Base-by-base conservation (phyloP, 2,888 invertebrate genomes). In the Spodoptera littoralis region DNA sequence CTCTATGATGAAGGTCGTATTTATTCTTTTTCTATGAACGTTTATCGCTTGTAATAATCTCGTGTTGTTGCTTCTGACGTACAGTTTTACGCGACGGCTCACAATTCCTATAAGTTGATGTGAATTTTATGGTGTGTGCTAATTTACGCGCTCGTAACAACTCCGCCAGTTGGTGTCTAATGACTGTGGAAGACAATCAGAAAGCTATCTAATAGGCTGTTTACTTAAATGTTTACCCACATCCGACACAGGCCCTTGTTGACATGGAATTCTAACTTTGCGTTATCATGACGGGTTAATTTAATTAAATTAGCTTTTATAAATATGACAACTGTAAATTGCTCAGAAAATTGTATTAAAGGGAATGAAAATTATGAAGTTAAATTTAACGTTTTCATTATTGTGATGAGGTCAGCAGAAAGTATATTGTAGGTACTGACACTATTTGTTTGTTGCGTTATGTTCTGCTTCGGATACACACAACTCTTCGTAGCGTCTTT, bases 31-130 rank as follows among this genome's bases (percentile, higher is more conserved):
- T 60, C 63, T 60, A 66, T 58, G 61, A 60, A 60, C 45, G 47
- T 77, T 71, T 69, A 72, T 66, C 58, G 58, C 56, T 8, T 55
- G 70, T 69, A 79, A 83, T 87, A 82, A 84, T 84, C 71, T 73
- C 52, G 58, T 80, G 81, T 82, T 81, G 76, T 84, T 80, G 84
- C 61, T 77, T 73, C 73, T 83, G 80, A 82, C 83, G 81, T 82
- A 74, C 59, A 72, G 48, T 67, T 77, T 69, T 67, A 75, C 61
- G 67, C 49, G 73, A 74, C 78, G 76, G 77, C 80, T 77, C 61
- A 73, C 77, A 79, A 76, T 79, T 76, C 59, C 70, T 75, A 73
- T 73, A 77, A 78, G 11, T 82, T 73, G 75, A 79, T 73, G 77
- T 47, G 59, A 63, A 60, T 77, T 86, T 87, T 82, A 85, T 81